A percentile compares a stretch with the other conserved stretches of the same genome.
These are phyloP conservation scores for Lepilemur ruficaudatus DNA, from an alignment of 2,797 vertebrate genomes.

Conservation along the genomic window DNA sequence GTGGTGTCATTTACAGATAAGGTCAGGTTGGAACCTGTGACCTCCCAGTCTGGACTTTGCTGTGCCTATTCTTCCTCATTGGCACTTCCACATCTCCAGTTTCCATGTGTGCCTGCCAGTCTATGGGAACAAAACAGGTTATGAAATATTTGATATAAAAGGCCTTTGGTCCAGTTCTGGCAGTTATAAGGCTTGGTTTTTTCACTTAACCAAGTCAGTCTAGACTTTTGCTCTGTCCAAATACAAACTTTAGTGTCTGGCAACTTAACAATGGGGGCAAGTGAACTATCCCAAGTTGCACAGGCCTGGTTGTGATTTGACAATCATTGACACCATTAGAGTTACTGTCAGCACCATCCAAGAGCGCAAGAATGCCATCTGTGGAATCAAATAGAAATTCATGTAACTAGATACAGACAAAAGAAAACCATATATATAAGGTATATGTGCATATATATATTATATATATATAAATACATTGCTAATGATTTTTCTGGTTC, in stretches of 20 bases:
- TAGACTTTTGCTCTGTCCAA: not conserved
- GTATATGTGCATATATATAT: fast-evolving
- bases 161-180: not conserved
- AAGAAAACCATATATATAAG: not conserved
- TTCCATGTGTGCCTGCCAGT: not conserved
- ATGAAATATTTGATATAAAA: not conserved
- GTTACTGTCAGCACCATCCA: not conserved
- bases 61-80: not conserved
- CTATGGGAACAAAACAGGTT: not conserved
- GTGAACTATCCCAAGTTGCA: not conserved
- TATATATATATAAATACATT: not conserved
- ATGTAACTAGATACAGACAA: not conserved
- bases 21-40: too few relatives aligned
- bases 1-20: not conserved
- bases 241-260: not conserved
- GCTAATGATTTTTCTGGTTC: not conserved
- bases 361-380: not conserved
- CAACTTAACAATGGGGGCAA: not conserved
- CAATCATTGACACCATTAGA: not conserved
- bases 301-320: not conserved
- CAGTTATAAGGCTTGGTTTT: not conserved
- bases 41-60: not conserved
- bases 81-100: not conserved
- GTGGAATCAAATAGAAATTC: not conserved
- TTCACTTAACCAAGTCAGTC: not conserved